Evolutionary conservation across 1,140 invertebrate genomes (phyloP), one percentile per base, ranked within the genome.

Genomic region (Galleria mellonella): DNA sequence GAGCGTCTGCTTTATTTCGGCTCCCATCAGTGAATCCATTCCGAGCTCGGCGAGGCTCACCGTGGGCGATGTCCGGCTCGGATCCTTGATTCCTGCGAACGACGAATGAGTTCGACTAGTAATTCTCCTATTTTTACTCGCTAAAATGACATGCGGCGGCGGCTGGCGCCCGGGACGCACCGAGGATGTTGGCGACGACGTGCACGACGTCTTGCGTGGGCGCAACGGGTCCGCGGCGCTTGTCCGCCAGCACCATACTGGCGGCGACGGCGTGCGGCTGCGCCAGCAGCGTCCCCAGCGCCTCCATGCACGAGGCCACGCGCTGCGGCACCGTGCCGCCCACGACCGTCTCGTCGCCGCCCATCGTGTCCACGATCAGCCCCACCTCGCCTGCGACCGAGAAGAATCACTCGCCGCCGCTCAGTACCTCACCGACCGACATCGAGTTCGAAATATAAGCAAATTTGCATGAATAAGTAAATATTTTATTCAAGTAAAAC

Each of bases 21-120:
- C 96, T 43, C 96, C 96, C 97, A 99, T 99, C 28, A 99, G 86
- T 0, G 97, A 98, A 70, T 99, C 98, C 91, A 99, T 96, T 36
- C 98, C 97, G 5, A 99, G 88, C 74, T 99, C 97, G 9, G 94
- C 94, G 4, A 99, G 85, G 12, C 91, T 94, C 0, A 92, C 89
- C 4, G 90, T 89, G 23, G 90, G 83, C 38, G 93, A 92, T 2
- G 98, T 87, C 36, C 91, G 92, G 43, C 90, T 92, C 0, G 91
- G 70, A 64, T 98, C 94, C 65, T 98, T 96, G 40, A 98, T 89
- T 41, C 84, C 83, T 84, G 57, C 17, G 17, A 23, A 23, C 17
- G 6, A n/a, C n/a, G n/a, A n/a, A n/a, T n/a, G 17, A 23, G 17
- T 23, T 23, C 17, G 17, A 23, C 17, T 2, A 23, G 17, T n/a